Conservation (phyloP, 2,888 invertebrate genomes). For the Hemicrepidius hirtus region DNA sequence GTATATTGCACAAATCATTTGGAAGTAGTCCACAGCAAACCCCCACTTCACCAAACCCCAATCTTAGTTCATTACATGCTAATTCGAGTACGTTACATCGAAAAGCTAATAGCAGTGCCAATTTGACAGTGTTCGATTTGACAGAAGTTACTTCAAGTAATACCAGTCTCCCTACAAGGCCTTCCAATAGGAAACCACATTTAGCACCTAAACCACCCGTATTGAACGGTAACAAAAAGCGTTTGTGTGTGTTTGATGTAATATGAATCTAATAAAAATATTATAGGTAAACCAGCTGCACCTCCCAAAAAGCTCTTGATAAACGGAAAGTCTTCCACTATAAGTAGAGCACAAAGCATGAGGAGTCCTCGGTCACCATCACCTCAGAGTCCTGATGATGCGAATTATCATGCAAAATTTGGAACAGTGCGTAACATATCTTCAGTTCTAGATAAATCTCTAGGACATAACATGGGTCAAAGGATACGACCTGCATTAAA, state of each 20-base stretch:
- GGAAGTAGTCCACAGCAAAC: slow-evolving; percentile 34
- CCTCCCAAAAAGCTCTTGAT: slow-evolving; percentile 80
- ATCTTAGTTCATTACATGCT: slow-evolving; percentile 52
- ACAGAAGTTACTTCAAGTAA: slow-evolving; percentile 56
- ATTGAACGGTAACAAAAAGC: slow-evolving; percentile 67
- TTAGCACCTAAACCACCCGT: slow-evolving; percentile 89
- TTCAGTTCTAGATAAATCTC: slow-evolving; percentile 74
- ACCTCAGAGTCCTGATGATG: slow-evolving; percentile 71
- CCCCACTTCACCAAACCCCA: slow-evolving; percentile 43
- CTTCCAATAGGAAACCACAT: slow-evolving; percentile 84
- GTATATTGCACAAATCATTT: slow-evolving; percentile 39
- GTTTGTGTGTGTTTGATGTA: neutral
- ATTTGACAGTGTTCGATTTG: slow-evolving; percentile 63
- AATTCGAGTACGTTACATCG: slow-evolving; percentile 68
- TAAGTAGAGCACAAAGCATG: slow-evolving; percentile 89
- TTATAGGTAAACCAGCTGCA: slow-evolving; percentile 76
- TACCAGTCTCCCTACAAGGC: slow-evolving; percentile 67
- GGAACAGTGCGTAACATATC: slow-evolving; percentile 70
- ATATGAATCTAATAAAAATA: slow-evolving; percentile 28
- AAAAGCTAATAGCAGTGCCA: slow-evolving; percentile 69
- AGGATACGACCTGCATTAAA: slow-evolving; percentile 64
- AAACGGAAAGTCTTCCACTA: slow-evolving; percentile 73
- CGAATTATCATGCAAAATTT: slow-evolving; percentile 64
- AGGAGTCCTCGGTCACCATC: slow-evolving; percentile 84
- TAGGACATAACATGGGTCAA: slow-evolving; percentile 68